phyloP scores from a whole-genome alignment of 2,113 vertebrate species.

The Alces alces region DNA sequence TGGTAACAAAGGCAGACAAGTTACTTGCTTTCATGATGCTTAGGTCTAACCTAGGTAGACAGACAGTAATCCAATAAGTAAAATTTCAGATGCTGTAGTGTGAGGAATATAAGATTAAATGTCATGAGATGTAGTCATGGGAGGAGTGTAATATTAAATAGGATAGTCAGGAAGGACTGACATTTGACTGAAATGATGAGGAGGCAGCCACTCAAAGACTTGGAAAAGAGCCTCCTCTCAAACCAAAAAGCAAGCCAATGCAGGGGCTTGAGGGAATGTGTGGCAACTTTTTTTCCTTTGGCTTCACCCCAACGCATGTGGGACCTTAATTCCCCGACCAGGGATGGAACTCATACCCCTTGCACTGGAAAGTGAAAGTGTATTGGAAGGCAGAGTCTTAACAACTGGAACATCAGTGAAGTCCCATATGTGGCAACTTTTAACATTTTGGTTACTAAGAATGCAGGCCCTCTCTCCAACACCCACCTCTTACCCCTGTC shows the following conservation, averaged over 20 bases:
- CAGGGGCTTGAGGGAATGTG: background rate
- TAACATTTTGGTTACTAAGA: background rate
- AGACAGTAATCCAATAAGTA: background rate
- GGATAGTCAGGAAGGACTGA: background rate
- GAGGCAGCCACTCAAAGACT: background rate
- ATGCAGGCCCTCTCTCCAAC: background rate
- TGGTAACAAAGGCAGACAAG: background rate
- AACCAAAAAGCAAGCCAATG: background rate
- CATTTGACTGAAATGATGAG: background rate
- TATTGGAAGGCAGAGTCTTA: background rate
- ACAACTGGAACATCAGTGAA: background rate
- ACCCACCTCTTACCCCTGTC: fast-evolving
- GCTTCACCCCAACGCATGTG: background rate
- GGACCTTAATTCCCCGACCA: background rate
- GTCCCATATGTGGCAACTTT: background rate
- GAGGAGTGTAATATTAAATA: background rate
- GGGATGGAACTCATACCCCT: background rate
- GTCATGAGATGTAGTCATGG: background rate
- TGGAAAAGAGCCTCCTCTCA: background rate
- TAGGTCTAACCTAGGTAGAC: background rate
- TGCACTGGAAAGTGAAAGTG: background rate
- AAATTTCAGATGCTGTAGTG: background rate
- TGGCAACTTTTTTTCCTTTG: background rate
- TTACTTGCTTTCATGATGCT: background rate
- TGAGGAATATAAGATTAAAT: background rate